A percentile compares a stretch with the other conserved stretches of the same genome.
Evolutionary conservation across 2,888 invertebrate genomes (phyloP).

Genomic region (Anorthoa munda): DNA sequence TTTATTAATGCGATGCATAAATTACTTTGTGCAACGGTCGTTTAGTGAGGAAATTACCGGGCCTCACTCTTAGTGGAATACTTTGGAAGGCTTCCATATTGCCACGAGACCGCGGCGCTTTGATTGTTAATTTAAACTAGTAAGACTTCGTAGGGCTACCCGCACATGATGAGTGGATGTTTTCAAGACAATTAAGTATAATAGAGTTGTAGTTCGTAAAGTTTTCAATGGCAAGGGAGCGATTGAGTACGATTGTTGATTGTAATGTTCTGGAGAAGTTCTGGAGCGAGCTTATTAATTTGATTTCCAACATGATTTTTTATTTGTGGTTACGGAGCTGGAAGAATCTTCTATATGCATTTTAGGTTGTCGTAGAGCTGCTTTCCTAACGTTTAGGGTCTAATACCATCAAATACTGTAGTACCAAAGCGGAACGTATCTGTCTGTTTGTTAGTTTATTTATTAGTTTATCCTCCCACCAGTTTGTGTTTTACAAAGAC

Average conservation of each 20-base stretch:
- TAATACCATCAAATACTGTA: not conserved
- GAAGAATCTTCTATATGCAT: not conserved
- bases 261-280: not conserved
- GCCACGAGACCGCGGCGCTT: conserved; percentile 63
- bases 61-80: conserved; percentile 74
- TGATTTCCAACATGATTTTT: not conserved
- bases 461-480: too few relatives aligned
- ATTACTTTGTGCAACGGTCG: conserved; percentile 81
- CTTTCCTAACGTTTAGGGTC: not conserved
- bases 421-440: not conserved
- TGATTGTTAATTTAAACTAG: conserved; percentile 71
- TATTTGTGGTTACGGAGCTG: not conserved
- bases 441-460: too few relatives aligned
- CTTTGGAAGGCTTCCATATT: conserved; percentile 75
- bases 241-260: conserved; percentile 9
- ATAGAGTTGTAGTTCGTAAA: conserved; percentile 11
- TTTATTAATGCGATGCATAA: conserved; percentile 84
- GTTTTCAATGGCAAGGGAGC: conserved; percentile 6
- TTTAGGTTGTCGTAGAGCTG: not conserved
- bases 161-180: conserved; percentile 46
- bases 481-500: not conserved
- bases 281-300: not conserved
- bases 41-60: conserved; percentile 79
- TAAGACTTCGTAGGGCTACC: conserved; percentile 57
- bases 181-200: conserved; percentile 9